Conservation (phyloP, 2,888 invertebrate species). For the Acrocyrtus sp. region DNA sequence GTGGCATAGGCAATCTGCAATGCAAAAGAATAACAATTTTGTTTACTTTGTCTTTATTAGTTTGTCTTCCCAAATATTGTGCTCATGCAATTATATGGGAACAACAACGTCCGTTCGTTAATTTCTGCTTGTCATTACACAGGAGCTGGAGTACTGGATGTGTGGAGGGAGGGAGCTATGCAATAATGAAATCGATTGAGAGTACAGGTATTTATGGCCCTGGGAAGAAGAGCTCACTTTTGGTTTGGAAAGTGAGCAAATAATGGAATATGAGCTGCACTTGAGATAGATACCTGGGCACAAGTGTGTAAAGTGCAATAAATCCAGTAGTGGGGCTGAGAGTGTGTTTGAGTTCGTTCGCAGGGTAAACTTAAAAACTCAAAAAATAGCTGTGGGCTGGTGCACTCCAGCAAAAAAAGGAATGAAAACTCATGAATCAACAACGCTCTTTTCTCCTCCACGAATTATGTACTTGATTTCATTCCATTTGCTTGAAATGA, state of each 20-base stretch:
- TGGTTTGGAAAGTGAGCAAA: neutral
- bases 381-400: neutral
- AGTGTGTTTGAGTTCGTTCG: neutral
- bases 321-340: neutral
- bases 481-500: slow-evolving; percentile 40
- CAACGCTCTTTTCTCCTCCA: neutral
- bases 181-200: neutral
- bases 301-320: too few relatives aligned
- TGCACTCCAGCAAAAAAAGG: neutral
- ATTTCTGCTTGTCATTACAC: neutral
- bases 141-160: neutral
- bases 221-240: neutral
- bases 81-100: neutral
- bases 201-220: neutral
- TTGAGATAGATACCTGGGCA: neutral
- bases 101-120: neutral
- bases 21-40: slow-evolving; percentile 9
- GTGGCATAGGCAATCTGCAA: slow-evolving; percentile 34
- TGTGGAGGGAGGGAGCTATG: neutral
- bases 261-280: neutral
- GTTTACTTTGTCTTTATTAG: neutral
- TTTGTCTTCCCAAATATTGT: too few relatives aligned
- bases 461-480: slow-evolving; percentile 27
- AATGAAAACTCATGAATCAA: neutral
- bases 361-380: too few relatives aligned